Evolutionary conservation across 2,113 vertebrate genomes (phyloP), one percentile per base, ranked within the genome.

Genomic region (Delphinus delphis): DNA sequence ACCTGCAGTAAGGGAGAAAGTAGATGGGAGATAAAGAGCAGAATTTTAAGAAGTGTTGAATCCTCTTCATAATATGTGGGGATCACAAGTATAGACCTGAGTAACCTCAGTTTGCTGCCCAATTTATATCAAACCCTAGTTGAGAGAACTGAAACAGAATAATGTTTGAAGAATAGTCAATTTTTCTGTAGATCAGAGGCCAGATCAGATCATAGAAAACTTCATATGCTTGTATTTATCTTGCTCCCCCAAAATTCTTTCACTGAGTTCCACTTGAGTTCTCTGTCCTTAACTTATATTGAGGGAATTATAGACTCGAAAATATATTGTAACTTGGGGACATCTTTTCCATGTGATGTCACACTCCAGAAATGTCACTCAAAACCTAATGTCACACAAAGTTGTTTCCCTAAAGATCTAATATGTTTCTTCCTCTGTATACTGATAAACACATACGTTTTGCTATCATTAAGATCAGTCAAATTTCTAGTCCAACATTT

Each of bases 221-320:
- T 47, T 76, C 63, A 74, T 67, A 76, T 14, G 14, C 25, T 82
- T 60, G 1, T 67, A 28, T 68, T 82, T 92, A 18, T 89, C 88
- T 90, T 90, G n/a, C 23, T 94, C 38, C 77, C 33, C 36, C 55
- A 87, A 93, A 95, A 95, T 68, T 73, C 25, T 50, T 65, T 77
- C 26, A 74, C 15, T 70, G 67, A 55, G 20, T 68, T 90, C 58
- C 55, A 38, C 60, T 88, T 85, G 92, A 96, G 18, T 26, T 80
- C 20, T 31, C 14, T 84, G 65, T 73, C 17, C 21, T 53, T 81
- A 76, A 67, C 33, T 71, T 77, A 62, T 41, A 76, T 6, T 84
- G 21, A 93, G 53, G n/a, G 8, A 71, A 90, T 60, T 67, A 60
- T 36, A 90, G 71, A 55, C 12, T 36, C 14, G 13, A 81, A 67